Conservation (phyloP, 2,113 vertebrate species). For the Danionella cerebrum region DNA sequence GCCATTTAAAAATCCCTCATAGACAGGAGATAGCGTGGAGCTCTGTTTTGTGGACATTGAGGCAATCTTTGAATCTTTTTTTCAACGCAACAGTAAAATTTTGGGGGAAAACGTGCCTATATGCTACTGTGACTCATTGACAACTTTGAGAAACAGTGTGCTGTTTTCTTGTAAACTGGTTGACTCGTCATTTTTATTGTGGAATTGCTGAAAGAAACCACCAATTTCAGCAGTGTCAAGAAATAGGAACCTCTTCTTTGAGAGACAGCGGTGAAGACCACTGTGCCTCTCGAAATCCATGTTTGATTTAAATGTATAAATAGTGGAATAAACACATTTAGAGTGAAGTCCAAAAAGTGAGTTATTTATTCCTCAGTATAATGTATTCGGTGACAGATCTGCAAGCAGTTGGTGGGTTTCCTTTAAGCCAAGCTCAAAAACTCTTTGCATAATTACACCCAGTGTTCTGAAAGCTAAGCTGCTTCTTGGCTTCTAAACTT, state of each 20-base stretch:
- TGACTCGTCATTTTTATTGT: too few species aligned
- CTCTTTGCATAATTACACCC: background rate
- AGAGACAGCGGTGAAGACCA: too few species aligned
- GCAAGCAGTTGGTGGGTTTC: slow-evolving; percentile 6
- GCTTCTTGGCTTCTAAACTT: background rate
- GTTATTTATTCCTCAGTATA: background rate
- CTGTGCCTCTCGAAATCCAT: too few species aligned
- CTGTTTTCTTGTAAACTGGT: too few species aligned
- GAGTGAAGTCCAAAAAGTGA: background rate
- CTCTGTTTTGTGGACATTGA: slow-evolving; percentile 9
- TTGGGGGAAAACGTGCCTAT: too few species aligned
- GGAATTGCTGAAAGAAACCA: too few species aligned
- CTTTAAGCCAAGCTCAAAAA: background rate
- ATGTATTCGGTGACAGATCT: background rate
- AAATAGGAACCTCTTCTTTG: too few species aligned
- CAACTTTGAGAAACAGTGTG: too few species aligned
- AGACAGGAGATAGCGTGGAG: slow-evolving; percentile 46
- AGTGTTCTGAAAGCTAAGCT: background rate
- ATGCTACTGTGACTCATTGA: too few species aligned
- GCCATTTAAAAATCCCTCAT: background rate
- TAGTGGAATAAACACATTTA: background rate
- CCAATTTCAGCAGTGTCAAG: too few species aligned
- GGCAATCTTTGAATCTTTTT: background rate
- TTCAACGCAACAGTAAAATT: slow-evolving; percentile 8
- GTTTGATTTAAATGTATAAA: too few species aligned